phyloP scores from a whole-genome alignment of 2,113 vertebrate species.

The Hippocampus abdominalis region DNA sequence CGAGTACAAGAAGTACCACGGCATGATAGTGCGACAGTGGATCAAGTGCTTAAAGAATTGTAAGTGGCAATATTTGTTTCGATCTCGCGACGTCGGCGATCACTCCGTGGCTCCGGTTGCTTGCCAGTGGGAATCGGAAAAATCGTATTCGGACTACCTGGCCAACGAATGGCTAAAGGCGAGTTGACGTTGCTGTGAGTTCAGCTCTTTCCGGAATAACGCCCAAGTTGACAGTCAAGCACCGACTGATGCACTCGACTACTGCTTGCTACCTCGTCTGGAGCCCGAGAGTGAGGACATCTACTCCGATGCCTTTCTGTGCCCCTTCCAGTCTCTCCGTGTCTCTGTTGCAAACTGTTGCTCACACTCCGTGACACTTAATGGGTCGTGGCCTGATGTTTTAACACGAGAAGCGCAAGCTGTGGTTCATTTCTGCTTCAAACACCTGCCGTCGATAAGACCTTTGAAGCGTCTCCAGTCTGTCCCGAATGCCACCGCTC shows the following conservation, averaged over 20 bases:
- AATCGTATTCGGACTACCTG: background rate
- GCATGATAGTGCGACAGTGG: slow-evolving; percentile 87
- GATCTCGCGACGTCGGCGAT: background rate
- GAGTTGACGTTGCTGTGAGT: background rate
- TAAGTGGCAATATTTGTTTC: slow-evolving; percentile 66
- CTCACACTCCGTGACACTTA: too few species aligned
- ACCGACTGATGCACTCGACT: background rate
- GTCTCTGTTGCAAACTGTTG: too few species aligned
- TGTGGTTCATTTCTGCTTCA: too few species aligned
- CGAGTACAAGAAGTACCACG: slow-evolving; percentile 93
- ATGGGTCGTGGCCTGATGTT: too few species aligned
- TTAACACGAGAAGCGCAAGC: too few species aligned
- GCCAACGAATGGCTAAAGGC: background rate
- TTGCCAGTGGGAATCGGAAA: background rate
- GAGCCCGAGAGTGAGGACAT: background rate
- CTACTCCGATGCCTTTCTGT: too few species aligned
- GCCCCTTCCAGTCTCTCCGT: too few species aligned
- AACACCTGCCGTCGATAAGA: too few species aligned
- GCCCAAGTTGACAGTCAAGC: background rate
- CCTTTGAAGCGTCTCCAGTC: too few species aligned
- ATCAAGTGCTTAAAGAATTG: slow-evolving; percentile 88
- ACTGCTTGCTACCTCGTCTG: background rate
- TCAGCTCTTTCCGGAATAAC: background rate
- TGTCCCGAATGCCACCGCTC: too few species aligned
- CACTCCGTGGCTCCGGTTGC: background rate